These are phyloP conservation scores for Euplexia lucipara DNA, from an alignment of 2,888 invertebrate species.

Conservation along the genomic window DNA sequence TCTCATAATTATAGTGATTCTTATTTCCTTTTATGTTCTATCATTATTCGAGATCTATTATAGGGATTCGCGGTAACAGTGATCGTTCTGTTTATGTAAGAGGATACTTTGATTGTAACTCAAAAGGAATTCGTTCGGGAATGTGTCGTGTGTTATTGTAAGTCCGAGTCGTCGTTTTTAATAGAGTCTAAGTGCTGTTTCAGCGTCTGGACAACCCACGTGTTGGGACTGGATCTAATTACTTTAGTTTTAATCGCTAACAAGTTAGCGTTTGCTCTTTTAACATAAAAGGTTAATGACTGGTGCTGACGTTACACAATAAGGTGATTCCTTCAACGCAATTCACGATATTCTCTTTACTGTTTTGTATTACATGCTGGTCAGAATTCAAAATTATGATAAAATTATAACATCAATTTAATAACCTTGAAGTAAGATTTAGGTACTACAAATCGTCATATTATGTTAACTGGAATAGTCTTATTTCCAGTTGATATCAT, in stretches of 20 bases:
- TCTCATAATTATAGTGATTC: constrained; percentile 70
- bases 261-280: constrained; percentile 33
- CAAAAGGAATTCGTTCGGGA: constrained; percentile 76
- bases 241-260: constrained; percentile 47
- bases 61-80: constrained; percentile 57
- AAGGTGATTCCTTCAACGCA: neutral
- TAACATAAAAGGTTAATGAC: constrained; percentile 57
- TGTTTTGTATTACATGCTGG: no score
- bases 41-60: constrained; percentile 57
- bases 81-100: constrained; percentile 76
- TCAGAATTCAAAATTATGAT: no score
- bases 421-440: no score
- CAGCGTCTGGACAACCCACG: constrained; percentile 78
- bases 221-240: constrained; percentile 56
- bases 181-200: constrained; percentile 72
- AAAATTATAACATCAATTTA: no score
- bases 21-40: constrained; percentile 61
- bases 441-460: no score
- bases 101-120: constrained; percentile 68
- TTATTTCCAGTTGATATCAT: no score
- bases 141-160: constrained; percentile 80
- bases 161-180: constrained; percentile 73
- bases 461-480: no score
- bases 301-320: constrained; percentile 13
- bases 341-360: no score